Evolutionary conservation across 2,113 vertebrate species (phyloP), one percentile per base, ranked within the genome.

Genomic region (Eclectus roratus): DNA sequence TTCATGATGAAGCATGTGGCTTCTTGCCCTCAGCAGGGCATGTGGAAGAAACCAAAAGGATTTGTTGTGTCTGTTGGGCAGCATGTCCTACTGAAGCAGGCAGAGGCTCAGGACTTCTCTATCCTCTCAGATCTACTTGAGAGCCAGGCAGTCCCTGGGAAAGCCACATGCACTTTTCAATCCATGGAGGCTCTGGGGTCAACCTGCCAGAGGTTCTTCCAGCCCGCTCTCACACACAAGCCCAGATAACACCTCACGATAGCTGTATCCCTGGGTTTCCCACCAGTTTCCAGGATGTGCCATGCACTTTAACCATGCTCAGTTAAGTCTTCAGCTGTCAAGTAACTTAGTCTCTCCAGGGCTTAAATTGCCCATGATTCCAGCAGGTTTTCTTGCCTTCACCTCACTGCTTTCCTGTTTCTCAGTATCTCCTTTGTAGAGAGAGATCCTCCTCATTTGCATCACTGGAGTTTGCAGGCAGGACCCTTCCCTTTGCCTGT

Each of bases 121-220:
- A 28, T 82, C 52, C 43, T 86, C 73, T 49, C n/a, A 28, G 41
- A 80, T 65, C 50, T 81, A 33, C 65, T 61, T 71, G 82, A 84
- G 52, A 68, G 79, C 58, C 37, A 52, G 47, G 37, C 41, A 28
- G 49, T 69, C 31, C 27, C 20, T 61, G 76, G 5, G n/a, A 17
- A 69, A 86, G 18, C 55, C 13, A 7, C 0, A 0, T 64, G 53
- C 65, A 41, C 0, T 0, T 88, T 69, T 76, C 33, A n/a, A 9
- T 74, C 61, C 5, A 0, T 43, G 39, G 18, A 49, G 17, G 44
- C 29, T 80, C 70, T 37, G 50, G 33, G 33, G 9, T 80, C 13
- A 33, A 18, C 29, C 27, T 81, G 47, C 28, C 64, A 43, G 60
- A n/a, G 31, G 52, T 49, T 72, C 11, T 31, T 47, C 4, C 4